These are phyloP conservation scores for Tiaroga cobitis DNA, from an alignment of 2,797 vertebrate species.

Conservation along the genomic window DNA sequence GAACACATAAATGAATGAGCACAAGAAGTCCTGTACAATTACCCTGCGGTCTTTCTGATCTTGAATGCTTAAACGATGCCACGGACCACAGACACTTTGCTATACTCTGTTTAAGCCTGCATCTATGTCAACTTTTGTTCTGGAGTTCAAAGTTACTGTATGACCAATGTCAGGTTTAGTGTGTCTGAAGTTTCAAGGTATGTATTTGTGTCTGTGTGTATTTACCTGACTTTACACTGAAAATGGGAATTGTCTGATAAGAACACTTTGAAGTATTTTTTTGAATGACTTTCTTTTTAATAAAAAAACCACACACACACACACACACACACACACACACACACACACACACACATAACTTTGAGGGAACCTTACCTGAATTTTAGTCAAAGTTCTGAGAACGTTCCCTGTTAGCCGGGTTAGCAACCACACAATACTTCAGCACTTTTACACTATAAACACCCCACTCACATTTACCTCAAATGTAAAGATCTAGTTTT, in stretches of 20 bases:
- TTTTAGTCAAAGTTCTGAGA: background rate
- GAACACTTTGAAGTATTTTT: slow-evolving; percentile 26
- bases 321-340: background rate
- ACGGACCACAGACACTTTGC: background rate
- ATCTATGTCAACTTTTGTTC: background rate
- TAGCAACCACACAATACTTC: background rate
- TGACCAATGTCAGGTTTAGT: slow-evolving; percentile 15
- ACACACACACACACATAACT: background rate
- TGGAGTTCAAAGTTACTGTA: background rate
- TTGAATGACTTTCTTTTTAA: background rate
- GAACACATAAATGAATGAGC: slow-evolving; percentile 16
- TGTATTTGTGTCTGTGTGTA: background rate
- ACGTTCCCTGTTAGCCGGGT: background rate
- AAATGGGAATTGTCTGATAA: background rate
- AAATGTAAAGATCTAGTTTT: background rate
- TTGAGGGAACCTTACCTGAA: background rate
- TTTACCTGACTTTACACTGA: background rate
- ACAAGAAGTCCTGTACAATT: background rate
- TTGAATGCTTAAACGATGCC: background rate
- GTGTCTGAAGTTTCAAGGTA: slow-evolving; percentile 1
- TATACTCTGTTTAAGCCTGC: background rate
- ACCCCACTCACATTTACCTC: background rate
- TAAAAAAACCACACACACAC: background rate
- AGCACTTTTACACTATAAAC: background rate
- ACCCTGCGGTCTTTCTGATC: slow-evolving; percentile 15